phyloP scores from a whole-genome alignment of 1,140 invertebrate genomes.

The Mya arenaria region DNA sequence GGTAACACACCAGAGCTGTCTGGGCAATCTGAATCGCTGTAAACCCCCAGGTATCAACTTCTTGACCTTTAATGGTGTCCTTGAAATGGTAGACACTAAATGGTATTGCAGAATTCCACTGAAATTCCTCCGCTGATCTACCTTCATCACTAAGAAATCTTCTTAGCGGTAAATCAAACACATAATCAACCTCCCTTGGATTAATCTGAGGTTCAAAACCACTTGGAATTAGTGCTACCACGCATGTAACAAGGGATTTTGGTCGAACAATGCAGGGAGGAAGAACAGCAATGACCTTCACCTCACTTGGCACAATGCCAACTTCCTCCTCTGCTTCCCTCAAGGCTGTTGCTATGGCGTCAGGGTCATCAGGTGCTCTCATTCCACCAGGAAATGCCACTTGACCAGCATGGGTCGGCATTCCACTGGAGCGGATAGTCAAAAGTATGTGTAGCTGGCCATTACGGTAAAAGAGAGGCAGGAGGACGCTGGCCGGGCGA shows the following conservation, averaged over 20 bases:
- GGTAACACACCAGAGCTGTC: constrained; percentile 4
- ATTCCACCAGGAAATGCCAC: constrained; percentile 68
- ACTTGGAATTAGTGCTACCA: constrained; percentile 62
- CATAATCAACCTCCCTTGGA: constrained; percentile 57
- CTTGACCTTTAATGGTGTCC: not conserved
- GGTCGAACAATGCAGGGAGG: constrained; percentile 53
- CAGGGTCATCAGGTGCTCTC: constrained; percentile 50
- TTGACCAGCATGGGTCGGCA: constrained; percentile 54
- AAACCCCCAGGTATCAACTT: constrained; percentile 22
- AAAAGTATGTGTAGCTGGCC: constrained; percentile 53
- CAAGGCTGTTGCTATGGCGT: constrained; percentile 62
- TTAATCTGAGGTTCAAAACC: constrained; percentile 63
- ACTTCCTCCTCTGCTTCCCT: constrained; percentile 69
- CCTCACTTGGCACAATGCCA: constrained; percentile 51
- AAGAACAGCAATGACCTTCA: constrained; percentile 61
- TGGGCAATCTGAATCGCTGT: not conserved
- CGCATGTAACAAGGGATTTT: constrained; percentile 57
- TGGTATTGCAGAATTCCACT: not conserved
- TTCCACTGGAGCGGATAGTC: constrained; percentile 52
- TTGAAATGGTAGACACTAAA: constrained; percentile 7
- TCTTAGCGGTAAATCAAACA: constrained; percentile 60
- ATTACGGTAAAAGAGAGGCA: constrained; percentile 57
- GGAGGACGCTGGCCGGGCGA: constrained; percentile 60
- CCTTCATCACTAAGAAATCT: constrained; percentile 55
- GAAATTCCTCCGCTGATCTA: not conserved